Percentiles rank a stretch among this genome's conserved stretches.
phyloP scores from a whole-genome alignment of 2,113 vertebrate genomes.

The Cyprinodon variegatus region DNA sequence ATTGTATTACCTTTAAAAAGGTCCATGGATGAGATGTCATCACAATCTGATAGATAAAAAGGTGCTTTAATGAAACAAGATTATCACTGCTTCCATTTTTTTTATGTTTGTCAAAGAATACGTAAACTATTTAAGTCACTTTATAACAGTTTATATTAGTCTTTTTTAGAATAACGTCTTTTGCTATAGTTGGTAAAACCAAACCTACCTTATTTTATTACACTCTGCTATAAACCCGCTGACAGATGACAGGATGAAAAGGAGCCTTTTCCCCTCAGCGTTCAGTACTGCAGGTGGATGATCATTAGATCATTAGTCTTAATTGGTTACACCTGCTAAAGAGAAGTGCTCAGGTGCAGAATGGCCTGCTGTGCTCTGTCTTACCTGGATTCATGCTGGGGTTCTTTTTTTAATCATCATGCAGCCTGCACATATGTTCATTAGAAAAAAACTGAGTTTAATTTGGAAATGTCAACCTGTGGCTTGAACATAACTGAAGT shows the following conservation, averaged over 20 bases:
- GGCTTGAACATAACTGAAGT: not conserved
- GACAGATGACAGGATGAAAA: too few species aligned
- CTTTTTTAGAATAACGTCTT: not conserved
- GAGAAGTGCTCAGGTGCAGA: not conserved
- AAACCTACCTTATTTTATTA: too few species aligned
- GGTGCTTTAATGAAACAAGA: too few species aligned
- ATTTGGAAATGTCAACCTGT: not conserved
- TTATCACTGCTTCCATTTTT: too few species aligned
- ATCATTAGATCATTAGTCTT: slow-evolving; percentile 7
- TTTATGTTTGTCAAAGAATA: too few species aligned
- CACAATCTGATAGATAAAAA: too few species aligned
- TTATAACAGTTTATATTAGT: too few species aligned
- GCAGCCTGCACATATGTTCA: not conserved
- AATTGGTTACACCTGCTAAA: slow-evolving; percentile 31
- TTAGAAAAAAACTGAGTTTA: not conserved
- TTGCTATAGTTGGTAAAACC: too few species aligned
- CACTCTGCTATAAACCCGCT: too few species aligned
- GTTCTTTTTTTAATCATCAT: not conserved
- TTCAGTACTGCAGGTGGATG: slow-evolving; percentile 21
- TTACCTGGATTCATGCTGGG: not conserved
- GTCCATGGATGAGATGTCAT: too few species aligned
- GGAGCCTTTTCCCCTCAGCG: not conserved
- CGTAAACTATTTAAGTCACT: too few species aligned
- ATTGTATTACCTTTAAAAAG: too few species aligned
- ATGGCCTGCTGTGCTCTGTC: not conserved